These are phyloP conservation scores for Cisticola juncidis DNA, from an alignment of 2,113 vertebrate genomes.

Conservation along the genomic window DNA sequence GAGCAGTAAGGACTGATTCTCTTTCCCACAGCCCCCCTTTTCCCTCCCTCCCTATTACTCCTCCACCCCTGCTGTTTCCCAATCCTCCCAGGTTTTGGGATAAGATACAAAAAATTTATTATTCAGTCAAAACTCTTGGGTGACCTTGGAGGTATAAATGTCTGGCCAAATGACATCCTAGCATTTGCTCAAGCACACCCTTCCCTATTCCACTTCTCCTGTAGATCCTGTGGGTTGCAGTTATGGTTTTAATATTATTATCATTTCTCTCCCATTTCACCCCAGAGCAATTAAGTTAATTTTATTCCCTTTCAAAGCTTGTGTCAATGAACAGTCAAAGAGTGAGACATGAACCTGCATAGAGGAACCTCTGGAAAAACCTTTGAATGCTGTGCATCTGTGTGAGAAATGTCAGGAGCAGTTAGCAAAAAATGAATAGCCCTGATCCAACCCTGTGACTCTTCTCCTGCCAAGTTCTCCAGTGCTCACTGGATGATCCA, in stretches of 20 bases:
- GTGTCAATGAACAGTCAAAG: conserved; percentile 27
- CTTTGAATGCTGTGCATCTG: background rate
- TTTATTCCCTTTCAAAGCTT: conserved; percentile 5
- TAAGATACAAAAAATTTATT: conserved; percentile 33
- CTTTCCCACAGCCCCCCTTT: background rate
- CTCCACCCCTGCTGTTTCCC: conserved; percentile 36
- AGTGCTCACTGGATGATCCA: conserved; percentile 43
- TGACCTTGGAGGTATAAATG: conserved; percentile 56
- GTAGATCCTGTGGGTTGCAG: background rate
- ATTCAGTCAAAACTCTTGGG: conserved; percentile 51
- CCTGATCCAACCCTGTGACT: conserved; percentile 30
- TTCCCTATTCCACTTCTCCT: background rate
- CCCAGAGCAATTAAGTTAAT: background rate
- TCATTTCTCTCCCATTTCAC: background rate
- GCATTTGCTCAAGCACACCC: conserved; percentile 31
- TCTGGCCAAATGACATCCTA: conserved; percentile 48
- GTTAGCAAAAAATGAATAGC: conserved; percentile 35
- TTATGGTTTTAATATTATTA: conserved; percentile 33
- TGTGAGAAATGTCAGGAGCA: conserved; percentile 49
- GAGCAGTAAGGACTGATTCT: background rate
- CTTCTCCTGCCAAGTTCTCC: conserved; percentile 58
- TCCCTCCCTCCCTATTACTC: background rate
- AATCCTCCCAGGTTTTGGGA: conserved; percentile 23
- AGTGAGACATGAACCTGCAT: background rate
- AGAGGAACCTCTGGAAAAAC: conserved; percentile 39